phyloP scores from a whole-genome alignment of 37 sponge, comb jelly and placozoan species.

The Mnemiopsis leidyi region DNA sequence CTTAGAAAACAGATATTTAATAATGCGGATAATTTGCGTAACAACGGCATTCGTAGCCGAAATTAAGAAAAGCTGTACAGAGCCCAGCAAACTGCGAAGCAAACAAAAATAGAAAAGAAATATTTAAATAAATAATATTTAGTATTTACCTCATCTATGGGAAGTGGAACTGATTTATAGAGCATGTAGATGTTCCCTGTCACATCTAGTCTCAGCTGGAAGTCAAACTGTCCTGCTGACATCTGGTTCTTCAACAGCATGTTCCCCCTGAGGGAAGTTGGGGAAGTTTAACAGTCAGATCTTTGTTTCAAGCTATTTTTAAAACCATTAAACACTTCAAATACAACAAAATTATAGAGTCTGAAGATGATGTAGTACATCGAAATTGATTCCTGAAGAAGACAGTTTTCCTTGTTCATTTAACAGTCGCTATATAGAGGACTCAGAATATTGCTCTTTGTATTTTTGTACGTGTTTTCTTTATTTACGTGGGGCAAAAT shows the following conservation, averaged over 20 bases:
- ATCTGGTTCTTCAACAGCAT: background rate
- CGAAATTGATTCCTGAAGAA: no score
- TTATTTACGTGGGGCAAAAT: no score
- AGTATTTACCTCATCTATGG: conserved; percentile 5
- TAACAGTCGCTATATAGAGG: no score
- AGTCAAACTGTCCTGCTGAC: conserved; percentile 15
- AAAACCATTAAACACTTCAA: no score
- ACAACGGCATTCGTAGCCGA: background rate
- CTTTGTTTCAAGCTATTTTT: no score
- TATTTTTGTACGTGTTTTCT: no score
- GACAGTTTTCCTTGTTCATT: no score
- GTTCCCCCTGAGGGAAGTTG: conserved; percentile 51
- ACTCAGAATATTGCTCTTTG: no score
- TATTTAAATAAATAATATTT: background rate
- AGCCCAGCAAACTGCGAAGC: background rate
- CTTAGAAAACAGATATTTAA: background rate
- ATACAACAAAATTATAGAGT: no score
- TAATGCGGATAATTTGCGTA: background rate
- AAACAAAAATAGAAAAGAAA: background rate
- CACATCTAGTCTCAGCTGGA: conserved; percentile 3
- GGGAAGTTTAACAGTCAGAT: no score
- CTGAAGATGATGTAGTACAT: no score
- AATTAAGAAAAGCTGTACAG: background rate
- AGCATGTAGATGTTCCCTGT: background rate
- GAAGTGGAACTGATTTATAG: conserved; percentile 3